Evolutionary conservation across 2,888 invertebrate species (phyloP), one percentile per base, ranked within the genome.

Genomic region (Epinotia nisella): DNA sequence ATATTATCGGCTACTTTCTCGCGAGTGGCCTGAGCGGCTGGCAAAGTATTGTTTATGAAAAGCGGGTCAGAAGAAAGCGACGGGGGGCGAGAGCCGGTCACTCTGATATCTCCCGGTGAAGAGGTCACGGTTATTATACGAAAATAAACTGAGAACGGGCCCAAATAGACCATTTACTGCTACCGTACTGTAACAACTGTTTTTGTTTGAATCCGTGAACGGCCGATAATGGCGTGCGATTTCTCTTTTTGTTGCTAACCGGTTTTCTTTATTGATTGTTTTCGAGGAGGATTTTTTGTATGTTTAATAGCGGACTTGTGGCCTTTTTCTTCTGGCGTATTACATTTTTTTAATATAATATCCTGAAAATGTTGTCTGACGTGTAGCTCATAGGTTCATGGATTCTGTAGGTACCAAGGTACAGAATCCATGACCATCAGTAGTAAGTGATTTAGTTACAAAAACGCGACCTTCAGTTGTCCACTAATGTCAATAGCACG

Each of bases 1-100:
- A 85, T 85, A 85, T 87, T 88, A 87, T 88, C 87, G 89, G 85
- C 85, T 85, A 91, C 93, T 93, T 93, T 93, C 93, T 88, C 92
- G 90, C 80, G 84, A 83, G 35, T 35, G 35, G 83, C 78, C 85
- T 83, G 82, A 80, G 82, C 80, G 82, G 80, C 84, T 87, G 88
- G 84, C 88, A 86, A 86, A 90, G 92, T 93, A 93, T 93, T 93
- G 93, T 93, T 92, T 90, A 88, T 87, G 90, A 92, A 92, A 93
- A 93, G 92, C 89, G 90, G 93, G 93, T 92, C 93, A 93, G 86
- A 92, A 90, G 93, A 93, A 92, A 93, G 92, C 91, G 86, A 87
- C 82, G 90, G 86, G 87, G 87, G 86, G 87, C 85, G 84, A 85
- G 85, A 82, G 82, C 83, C 85, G 90, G 90, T 88, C 91, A 89